Percentiles rank a stretch among this genome's conserved stretches.
Conservation (phyloP, 2,113 vertebrate species). For the Oceanodroma tethys region DNA sequence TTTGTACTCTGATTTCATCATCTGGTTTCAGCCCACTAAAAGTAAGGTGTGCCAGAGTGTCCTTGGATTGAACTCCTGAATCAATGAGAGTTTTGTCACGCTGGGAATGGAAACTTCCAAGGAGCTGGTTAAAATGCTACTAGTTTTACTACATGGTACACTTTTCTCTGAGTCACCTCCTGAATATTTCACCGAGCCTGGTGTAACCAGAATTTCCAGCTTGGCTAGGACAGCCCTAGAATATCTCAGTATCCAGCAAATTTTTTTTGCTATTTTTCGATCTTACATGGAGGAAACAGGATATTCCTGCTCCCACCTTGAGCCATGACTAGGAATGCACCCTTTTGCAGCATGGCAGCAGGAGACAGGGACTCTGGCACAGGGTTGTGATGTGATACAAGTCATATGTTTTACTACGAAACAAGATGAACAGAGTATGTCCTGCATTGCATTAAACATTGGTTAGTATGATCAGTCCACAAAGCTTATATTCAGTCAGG, state of each 20-base stretch:
- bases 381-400: not conserved
- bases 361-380: not conserved
- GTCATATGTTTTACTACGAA: not conserved
- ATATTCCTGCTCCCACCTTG: not conserved
- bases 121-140: not conserved
- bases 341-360: not conserved
- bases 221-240: not conserved
- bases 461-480: not conserved
- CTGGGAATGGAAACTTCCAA: not conserved
- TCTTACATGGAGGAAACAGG: not conserved
- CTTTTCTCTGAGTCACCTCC: not conserved
- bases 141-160: not conserved
- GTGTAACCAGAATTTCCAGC: constrained; percentile 30
- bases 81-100: constrained; percentile 9
- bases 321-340: not conserved
- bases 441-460: not conserved
- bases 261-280: not conserved
- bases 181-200: not conserved
- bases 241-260: not conserved
- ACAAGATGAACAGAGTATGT: not conserved
- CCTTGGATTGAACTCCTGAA: constrained; percentile 25
- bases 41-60: not conserved
- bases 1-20: not conserved
- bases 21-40: not conserved
- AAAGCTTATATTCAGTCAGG: not conserved